Evolutionary conservation across 2,113 vertebrate species (phyloP), one percentile per base, ranked within the genome.

Genomic region (Odocoileus hemionus): DNA sequence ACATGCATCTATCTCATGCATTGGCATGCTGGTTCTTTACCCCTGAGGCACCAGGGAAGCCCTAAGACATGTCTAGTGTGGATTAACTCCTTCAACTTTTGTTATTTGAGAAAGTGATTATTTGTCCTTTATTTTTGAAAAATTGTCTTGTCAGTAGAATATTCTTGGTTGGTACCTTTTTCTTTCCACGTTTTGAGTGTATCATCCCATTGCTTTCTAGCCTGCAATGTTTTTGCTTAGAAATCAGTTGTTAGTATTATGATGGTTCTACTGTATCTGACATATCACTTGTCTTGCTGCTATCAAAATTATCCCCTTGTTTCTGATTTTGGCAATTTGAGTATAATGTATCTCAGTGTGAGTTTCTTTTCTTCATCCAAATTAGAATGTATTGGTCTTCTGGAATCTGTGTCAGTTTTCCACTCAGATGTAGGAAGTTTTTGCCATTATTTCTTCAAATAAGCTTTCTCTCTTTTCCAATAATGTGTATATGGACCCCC

Each of bases 51-150:
- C 67, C 67, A 23, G n/a, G 10, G 10, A 74, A 67, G 10, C 19
- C n/a, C 11, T 25, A 54, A 82, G 19, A 55, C 21, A 15, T 54
- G 30, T 54, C 33, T 36, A 82, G 50, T 55, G 80, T n/a, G 21
- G 3, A 55, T 83, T n/a, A 83, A 55, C 21, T 55, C 21, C 12
- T 33, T 83, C 50, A 83, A 52, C 11, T 54, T 83, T 55, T 55
- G 80, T 83, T 55, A 83, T 83, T n/a, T 83, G 33, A 13, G 80
- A 54, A 83, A 54, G 50, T 83, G 10, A n/a, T 36, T 82, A 79
- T 82, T 82, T 54, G 50, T 83, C 50, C 13, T 54, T 36, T 14
- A 25, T 36, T 83, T 55, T 83, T 83, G 12, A 36, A 55, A 50
- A 36, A 25, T 36, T 55, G 33, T 83, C 52, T 83, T 55, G 17